phyloP scores from a whole-genome alignment of 2,797 vertebrate genomes.

The Hylomyscus alleni region DNA sequence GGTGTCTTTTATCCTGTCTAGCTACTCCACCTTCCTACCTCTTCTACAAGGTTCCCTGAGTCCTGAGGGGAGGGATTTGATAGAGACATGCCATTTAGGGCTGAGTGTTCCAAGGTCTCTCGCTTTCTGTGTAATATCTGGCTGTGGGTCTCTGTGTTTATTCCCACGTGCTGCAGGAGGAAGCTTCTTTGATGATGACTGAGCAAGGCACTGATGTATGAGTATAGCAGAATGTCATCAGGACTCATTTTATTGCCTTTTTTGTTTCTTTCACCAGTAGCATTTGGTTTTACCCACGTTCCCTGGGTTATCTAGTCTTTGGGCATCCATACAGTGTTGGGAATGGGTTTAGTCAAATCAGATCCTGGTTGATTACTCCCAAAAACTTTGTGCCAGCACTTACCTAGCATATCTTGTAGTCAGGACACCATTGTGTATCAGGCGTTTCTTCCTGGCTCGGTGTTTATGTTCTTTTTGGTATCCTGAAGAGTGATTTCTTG shows the following conservation, averaged over 20 bases:
- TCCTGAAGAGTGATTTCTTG: too few relatives aligned
- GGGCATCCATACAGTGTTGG: neutral
- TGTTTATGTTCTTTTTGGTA: neutral
- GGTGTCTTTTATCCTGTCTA: neutral
- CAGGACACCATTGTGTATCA: neutral
- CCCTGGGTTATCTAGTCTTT: neutral
- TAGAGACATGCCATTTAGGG: neutral
- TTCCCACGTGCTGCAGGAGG: neutral
- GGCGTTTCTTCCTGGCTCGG: neutral
- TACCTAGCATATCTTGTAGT: neutral
- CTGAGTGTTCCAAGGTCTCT: neutral
- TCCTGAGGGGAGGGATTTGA: neutral
- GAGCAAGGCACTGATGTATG: neutral
- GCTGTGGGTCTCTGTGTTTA: neutral
- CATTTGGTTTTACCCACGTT: neutral
- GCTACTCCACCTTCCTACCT: neutral
- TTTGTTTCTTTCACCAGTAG: too few relatives aligned
- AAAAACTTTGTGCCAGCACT: neutral
- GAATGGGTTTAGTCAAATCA: neutral
- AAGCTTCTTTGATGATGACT: neutral
- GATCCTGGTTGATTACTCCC: neutral
- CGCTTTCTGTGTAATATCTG: neutral
- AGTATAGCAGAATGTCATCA: neutral
- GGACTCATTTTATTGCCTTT: neutral
- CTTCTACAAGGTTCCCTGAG: neutral